phyloP scores from a whole-genome alignment of 2,888 invertebrate species.

The Athripsodes cinereus region DNA sequence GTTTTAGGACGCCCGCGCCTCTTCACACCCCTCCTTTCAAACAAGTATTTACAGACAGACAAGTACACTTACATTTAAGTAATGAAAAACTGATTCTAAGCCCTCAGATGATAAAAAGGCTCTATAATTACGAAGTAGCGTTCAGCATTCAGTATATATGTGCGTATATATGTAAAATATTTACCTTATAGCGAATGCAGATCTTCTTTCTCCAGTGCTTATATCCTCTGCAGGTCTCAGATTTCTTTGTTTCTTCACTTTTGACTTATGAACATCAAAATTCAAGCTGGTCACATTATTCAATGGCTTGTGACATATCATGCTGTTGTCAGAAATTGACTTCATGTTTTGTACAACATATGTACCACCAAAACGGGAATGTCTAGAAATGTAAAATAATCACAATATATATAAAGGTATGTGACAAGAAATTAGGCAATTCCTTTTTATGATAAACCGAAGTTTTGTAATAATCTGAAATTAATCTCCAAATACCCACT shows the following conservation, averaged over 20 bases:
- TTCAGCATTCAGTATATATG: background rate
- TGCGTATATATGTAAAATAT: no score
- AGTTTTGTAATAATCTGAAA: no score
- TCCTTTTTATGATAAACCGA: no score
- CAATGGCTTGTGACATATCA: slow-evolving; percentile 83
- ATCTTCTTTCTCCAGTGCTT: slow-evolving; percentile 61
- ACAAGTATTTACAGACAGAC: no score
- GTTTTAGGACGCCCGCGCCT: no score
- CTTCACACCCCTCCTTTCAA: no score
- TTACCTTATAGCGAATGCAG: slow-evolving; percentile 77
- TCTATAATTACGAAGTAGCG: background rate
- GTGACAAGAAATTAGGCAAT: no score
- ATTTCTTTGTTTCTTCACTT: slow-evolving; percentile 69
- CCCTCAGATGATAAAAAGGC: background rate
- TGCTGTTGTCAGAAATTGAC: slow-evolving; percentile 82
- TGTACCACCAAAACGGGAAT: slow-evolving; percentile 91
- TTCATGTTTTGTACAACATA: slow-evolving; percentile 90
- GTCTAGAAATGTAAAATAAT: slow-evolving; percentile 48
- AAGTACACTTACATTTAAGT: background rate
- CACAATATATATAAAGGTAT: background rate
- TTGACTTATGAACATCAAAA: slow-evolving; percentile 69
- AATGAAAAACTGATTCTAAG: no score
- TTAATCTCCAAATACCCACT: no score
- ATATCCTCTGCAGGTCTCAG: slow-evolving; percentile 62
- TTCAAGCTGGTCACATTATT: slow-evolving; percentile 70